Base-by-base conservation (phyloP, 2,113 vertebrate genomes). In the Heterotilapia buettikoferi region DNA sequence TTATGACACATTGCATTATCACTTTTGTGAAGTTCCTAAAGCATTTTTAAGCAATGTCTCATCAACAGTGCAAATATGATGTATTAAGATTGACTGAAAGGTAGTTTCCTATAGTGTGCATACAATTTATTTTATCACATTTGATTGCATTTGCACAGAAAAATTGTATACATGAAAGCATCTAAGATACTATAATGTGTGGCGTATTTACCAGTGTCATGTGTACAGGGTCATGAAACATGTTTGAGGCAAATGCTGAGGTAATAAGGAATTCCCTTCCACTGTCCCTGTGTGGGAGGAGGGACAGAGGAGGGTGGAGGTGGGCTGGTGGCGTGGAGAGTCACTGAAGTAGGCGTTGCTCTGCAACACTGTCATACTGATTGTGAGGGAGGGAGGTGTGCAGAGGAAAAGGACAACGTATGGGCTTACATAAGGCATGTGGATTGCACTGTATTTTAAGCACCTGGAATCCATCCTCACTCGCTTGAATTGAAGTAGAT, bases 221-320 rank as follows among this genome's bases (percentile, higher is more conserved):
- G 33, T 82, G 7, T 36, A 76, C 43, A 40, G 71, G 59, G 3
- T 33, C 16, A 40, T 43, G 45, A 85, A 73, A 85, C 12, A 5
- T 80, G 76, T 92, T 90, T 89, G 87, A 93, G 91, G 92, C 92
- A 92, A 91, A 91, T 93, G 94, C 90, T 96, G 94, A 96, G 92
- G 95, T 96, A 96, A 96, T 95, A 82, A 96, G 97, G 96, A 96
- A 96, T 97, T 96, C 97, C 97, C 96, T 96, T 95, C 16, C 87
- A 90, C 92, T 84, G 91, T 96, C 89, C 88, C 76, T 87, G 73
- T 92, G 82, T 90, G 85, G 90, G 92, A 92, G 88, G 87, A 78
- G 73, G 73, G 26, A 52, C 73, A 52, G 86, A 61, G 31, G 82
- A 56, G 59, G 86, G 88, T 89, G 88, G 88, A 88, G 87, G 90